These are phyloP conservation scores for Macropodus opercularis DNA, from an alignment of 2,797 vertebrate genomes.

Conservation along the genomic window DNA sequence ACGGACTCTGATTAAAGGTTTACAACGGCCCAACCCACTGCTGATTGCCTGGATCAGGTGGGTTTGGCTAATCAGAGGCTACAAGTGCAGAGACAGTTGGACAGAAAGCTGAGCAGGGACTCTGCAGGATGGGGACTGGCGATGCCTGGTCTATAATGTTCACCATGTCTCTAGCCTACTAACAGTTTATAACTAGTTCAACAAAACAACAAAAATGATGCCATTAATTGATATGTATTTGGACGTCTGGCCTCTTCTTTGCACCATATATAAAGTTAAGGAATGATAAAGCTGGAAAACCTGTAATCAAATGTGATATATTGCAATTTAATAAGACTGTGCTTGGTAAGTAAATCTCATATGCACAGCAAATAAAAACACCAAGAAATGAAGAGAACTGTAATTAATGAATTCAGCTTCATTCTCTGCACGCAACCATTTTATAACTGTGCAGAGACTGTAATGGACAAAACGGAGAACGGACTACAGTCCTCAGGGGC, in stretches of 20 bases:
- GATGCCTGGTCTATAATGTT: not conserved
- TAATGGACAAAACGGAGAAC: conserved; percentile 51
- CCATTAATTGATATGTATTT: no score
- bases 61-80: no score
- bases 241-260: no score
- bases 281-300: no score
- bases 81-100: no score
- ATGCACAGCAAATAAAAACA: conserved; percentile 42
- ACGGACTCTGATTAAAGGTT: no score
- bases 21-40: no score
- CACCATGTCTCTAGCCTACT: not conserved
- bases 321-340: conserved; percentile 16
- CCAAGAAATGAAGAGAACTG: conserved; percentile 25
- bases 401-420: conserved; percentile 46
- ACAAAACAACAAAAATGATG: not conserved
- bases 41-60: no score
- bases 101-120: no score
- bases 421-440: conserved; percentile 21
- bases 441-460: conserved; percentile 6
- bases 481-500: conserved; percentile 29
- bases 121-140: no score
- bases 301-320: conserved; percentile 24
- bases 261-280: no score
- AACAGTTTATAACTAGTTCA: not conserved
- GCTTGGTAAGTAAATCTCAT: conserved; percentile 14